phyloP scores from a whole-genome alignment of 2,888 invertebrate genomes.

The Vesta saturnalis region DNA sequence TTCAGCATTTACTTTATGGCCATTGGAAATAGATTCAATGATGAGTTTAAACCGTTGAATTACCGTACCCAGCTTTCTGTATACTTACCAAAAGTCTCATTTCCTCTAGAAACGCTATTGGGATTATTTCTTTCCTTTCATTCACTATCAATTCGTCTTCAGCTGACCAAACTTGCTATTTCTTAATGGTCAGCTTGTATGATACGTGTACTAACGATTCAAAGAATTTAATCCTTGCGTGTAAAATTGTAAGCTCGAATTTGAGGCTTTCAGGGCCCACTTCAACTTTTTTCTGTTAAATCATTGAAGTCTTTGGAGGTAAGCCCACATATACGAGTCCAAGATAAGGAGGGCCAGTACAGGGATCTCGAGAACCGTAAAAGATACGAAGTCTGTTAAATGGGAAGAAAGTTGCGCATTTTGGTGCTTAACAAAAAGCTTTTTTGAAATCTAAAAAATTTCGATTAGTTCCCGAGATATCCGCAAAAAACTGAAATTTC shows the following conservation, averaged over 20 bases:
- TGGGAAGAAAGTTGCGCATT: too few relatives aligned
- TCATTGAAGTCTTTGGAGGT: constrained; percentile 34
- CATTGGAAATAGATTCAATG: constrained; percentile 25
- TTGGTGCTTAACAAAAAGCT: too few relatives aligned
- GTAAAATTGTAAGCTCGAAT: constrained; percentile 49
- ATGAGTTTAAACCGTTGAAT: constrained; percentile 36
- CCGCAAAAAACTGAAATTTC: too few relatives aligned
- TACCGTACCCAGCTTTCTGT: neutral
- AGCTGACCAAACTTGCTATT: constrained; percentile 42
- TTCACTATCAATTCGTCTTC: neutral
- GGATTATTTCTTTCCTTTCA: constrained; percentile 28
- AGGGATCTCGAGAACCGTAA: too few relatives aligned
- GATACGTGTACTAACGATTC: constrained; percentile 51
- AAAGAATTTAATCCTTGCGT: constrained; percentile 49
- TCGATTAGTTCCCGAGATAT: too few relatives aligned
- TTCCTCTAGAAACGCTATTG: constrained; percentile 23
- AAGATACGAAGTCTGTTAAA: too few relatives aligned
- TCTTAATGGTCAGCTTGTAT: constrained; percentile 50
- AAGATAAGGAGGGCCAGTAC: too few relatives aligned
- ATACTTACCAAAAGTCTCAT: constrained; percentile 38
- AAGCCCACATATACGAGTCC: constrained; percentile 33
- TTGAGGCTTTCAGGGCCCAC: constrained; percentile 39
- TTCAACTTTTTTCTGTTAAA: neutral
- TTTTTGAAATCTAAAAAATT: too few relatives aligned
- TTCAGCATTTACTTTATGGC: constrained; percentile 34